phyloP scores from a whole-genome alignment of 2,888 invertebrate species.

The Corbicula japonica region DNA sequence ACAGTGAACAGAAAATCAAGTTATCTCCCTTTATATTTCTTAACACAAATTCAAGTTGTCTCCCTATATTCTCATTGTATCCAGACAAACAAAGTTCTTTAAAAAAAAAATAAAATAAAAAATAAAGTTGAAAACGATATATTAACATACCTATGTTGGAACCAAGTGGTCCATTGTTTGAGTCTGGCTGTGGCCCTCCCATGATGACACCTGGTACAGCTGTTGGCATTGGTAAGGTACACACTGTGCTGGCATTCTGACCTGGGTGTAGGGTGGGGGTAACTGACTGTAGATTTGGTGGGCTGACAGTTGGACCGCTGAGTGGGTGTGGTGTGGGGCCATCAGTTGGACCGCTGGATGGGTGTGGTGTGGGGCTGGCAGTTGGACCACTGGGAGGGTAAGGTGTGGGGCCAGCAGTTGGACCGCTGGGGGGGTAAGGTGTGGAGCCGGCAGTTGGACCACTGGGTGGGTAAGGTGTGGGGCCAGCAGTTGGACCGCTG shows the following conservation, averaged over 20 bases:
- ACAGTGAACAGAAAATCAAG: too few relatives aligned
- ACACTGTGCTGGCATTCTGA: slow-evolving; percentile 8
- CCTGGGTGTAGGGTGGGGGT: slow-evolving; percentile 14
- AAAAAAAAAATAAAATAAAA: too few relatives aligned
- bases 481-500: background rate
- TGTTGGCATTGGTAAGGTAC: slow-evolving; percentile 57
- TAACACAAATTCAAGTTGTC: too few relatives aligned
- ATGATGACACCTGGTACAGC: slow-evolving; percentile 58
- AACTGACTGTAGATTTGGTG: slow-evolving; percentile 12
- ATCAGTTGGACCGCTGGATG: background rate
- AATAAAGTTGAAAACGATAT: background rate
- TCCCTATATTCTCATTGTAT: slow-evolving; percentile 4
- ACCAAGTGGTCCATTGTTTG: slow-evolving; percentile 51
- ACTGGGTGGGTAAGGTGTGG: background rate
- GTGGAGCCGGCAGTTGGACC: slow-evolving; percentile 47
- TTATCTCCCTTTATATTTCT: too few relatives aligned
- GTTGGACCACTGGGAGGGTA: too few relatives aligned
- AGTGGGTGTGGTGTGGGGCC: background rate
- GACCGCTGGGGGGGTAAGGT: slow-evolving; percentile 34
- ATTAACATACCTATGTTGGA: slow-evolving; percentile 52
- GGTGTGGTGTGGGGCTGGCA: slow-evolving; percentile 3
- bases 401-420: background rate
- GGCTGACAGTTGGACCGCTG: background rate
- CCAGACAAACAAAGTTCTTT: background rate
- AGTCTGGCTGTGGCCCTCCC: slow-evolving; percentile 57